Percentiles rank a stretch among this genome's conserved stretches.
phyloP scores from a whole-genome alignment of 2,113 vertebrate species.

The Laticauda laticaudata region DNA sequence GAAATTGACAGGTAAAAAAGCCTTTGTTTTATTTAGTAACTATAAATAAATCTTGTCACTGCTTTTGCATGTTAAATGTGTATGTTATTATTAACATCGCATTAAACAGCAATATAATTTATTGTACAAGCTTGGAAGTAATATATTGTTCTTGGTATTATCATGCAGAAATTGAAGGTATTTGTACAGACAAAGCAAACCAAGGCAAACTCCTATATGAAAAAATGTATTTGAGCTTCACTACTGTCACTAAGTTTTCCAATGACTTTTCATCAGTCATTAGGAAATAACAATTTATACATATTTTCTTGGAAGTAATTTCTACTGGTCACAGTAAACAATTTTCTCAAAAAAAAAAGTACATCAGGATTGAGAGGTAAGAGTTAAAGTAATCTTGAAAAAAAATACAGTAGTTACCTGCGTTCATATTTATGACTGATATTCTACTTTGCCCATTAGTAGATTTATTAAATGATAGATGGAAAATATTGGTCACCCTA shows the following conservation, averaged over 20 bases:
- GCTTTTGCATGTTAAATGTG: background rate
- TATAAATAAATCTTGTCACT: background rate
- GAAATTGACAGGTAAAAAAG: background rate
- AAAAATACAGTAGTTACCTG: background rate
- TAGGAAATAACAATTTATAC: background rate
- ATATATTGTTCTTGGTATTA: background rate
- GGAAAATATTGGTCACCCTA: background rate
- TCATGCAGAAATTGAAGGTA: background rate
- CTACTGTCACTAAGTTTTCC: background rate
- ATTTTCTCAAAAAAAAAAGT: background rate
- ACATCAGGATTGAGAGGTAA: background rate
- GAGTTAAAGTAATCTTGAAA: background rate
- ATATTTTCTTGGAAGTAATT: background rate
- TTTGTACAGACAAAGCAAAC: background rate
- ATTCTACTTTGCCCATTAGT: background rate
- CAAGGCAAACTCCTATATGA: background rate
- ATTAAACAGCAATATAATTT: background rate
- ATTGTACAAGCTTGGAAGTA: background rate
- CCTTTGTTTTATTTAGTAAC: background rate
- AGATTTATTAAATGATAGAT: background rate
- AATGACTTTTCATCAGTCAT: background rate
- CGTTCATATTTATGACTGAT: background rate
- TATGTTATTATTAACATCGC: background rate
- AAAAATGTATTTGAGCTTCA: background rate
- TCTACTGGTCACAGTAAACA: background rate